Evolutionary conservation across 2,113 vertebrate species (phyloP), one percentile per base, ranked within the genome.

Genomic region (Nipponia nippon): DNA sequence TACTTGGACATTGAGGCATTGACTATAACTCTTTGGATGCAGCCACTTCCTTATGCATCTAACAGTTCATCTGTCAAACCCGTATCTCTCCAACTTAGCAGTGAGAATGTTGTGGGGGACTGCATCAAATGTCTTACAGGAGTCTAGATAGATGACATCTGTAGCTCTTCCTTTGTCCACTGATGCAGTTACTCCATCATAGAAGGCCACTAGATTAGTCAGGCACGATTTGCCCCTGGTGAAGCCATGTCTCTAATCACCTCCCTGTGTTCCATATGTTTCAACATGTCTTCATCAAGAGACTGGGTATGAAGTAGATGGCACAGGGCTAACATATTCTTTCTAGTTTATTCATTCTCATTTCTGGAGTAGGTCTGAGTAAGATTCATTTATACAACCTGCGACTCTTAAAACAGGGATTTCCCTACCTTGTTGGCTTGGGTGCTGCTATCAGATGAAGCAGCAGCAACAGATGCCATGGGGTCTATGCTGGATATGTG

Each of bases 401-500:
- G 13, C 32, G 34, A 34, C 46, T 78, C 47, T 73, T 79, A 42
- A 67, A 47, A 27, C 7, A 42, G 1, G 22, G 7, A 21, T 49
- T 17, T 73, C 32, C 27, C 34, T 49, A 44, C 22, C 17, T 89
- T 55, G 21, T 75, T 67, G 69, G 3, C 26, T 70, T 81, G 34
- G 18, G 18, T 36, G 25, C n/a, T 36, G 29, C 25, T 67, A 14
- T 59, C 30, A 49, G 50, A 61, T 5, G 21, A 47, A 66, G n/a
- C 7, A 66, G 21, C n/a, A 71, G 22, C 26, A 76, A 44, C 40
- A 89, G 22, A 20, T 55, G 11, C 8, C 58, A 26, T 8, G 10
- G 5, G 2, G 7, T 65, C 20, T 40, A 2, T 13, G 29, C 20
- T 7, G 3, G 4, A 1, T 1, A 38, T 12, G 19, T 42, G 9